phyloP scores from a whole-genome alignment of 2,113 vertebrate genomes.

The Ophthalmotilapia sp. region DNA sequence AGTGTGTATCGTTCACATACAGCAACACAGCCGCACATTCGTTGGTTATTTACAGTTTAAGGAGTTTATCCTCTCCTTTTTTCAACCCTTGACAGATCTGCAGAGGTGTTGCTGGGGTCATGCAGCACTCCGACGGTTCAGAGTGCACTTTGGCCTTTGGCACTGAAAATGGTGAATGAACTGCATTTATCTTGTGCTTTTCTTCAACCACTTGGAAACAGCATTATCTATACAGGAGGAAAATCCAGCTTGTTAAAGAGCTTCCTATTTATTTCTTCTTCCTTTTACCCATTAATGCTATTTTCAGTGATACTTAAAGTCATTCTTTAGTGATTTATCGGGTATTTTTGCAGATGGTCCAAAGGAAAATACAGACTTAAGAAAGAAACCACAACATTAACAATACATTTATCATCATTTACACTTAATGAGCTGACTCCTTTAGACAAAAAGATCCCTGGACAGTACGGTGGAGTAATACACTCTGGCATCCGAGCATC shows the following conservation, averaged over 20 bases:
- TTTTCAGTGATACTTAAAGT: background rate
- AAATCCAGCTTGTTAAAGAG: background rate
- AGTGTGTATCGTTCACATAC: background rate
- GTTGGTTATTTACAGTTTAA: background rate
- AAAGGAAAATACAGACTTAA: background rate
- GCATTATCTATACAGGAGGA: background rate
- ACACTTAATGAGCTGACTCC: background rate
- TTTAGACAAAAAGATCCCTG: background rate
- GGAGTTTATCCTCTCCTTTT: background rate
- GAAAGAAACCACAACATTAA: background rate
- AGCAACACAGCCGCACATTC: background rate
- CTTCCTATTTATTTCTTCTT: background rate
- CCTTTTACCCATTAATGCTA: background rate
- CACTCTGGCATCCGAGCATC: background rate
- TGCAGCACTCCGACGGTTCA: background rate
- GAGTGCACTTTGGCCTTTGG: accelerated
- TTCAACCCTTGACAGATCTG: background rate
- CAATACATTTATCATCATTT: background rate
- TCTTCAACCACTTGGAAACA: background rate
- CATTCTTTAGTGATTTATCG: background rate
- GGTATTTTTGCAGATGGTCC: background rate
- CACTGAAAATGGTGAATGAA: background rate
- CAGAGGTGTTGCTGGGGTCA: background rate
- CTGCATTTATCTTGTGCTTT: background rate
- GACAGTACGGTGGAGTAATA: background rate